Conservation (phyloP, 2,797 vertebrate genomes). For the Peromyscus nudipes region DNA sequence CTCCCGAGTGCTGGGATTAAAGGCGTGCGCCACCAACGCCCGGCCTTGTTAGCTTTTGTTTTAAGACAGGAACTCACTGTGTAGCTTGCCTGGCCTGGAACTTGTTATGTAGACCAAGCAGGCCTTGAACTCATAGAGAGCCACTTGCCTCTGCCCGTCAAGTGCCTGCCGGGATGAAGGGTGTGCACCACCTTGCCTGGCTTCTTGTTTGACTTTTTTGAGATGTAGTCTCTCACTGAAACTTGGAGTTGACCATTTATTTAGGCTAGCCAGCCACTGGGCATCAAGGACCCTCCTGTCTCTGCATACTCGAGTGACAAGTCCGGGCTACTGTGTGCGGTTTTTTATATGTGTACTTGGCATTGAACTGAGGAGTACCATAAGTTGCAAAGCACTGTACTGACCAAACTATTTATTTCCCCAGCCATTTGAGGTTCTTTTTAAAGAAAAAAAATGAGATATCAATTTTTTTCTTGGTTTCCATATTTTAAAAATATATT, state of each 20-base stretch:
- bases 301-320: neutral
- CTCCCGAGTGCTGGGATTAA: too few species aligned
- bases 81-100: neutral
- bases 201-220: neutral
- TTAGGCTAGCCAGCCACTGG: neutral
- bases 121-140: neutral
- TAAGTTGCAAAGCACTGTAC: neutral
- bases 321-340: neutral
- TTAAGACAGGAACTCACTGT: neutral
- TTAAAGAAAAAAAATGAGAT: neutral
- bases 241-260: neutral
- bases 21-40: too few species aligned
- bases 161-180: too few species aligned
- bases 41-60: neutral
- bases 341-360: neutral
- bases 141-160: neutral
- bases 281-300: neutral
- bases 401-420: neutral
- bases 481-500: constrained; percentile 41
- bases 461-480: neutral
- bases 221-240: neutral
- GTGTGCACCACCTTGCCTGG: neutral
- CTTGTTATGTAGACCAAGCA: neutral
- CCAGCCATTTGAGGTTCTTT: neutral
- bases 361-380: neutral